Conservation (phyloP, 2,888 invertebrate species). For the Eupelmus urozonus region DNA sequence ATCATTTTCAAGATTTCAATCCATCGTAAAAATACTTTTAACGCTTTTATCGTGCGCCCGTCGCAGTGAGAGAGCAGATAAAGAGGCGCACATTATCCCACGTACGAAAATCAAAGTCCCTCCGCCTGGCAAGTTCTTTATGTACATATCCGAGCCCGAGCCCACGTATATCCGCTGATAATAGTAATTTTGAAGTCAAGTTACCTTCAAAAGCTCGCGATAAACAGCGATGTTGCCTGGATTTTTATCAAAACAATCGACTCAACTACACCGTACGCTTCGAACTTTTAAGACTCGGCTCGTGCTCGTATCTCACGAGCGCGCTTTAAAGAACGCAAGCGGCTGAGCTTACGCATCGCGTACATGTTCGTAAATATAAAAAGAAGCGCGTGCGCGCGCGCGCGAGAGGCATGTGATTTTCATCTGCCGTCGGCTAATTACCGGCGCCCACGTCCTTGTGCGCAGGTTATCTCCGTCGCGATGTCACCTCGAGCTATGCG, state of each 20-base stretch:
- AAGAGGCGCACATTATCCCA: no score
- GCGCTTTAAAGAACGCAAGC: no score
- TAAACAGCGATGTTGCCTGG: not conserved
- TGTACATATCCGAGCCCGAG: not conserved
- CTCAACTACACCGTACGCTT: no score
- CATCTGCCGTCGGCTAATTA: not conserved
- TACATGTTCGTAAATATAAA: no score
- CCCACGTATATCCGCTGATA: constrained; percentile 1
- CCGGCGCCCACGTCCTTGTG: constrained; percentile 14
- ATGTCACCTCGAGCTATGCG: constrained; percentile 5
- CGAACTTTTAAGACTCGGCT: no score
- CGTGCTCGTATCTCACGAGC: no score
- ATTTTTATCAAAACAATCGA: not conserved
- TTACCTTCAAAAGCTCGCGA: constrained; percentile 3
- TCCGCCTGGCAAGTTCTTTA: no score
- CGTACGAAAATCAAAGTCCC: no score
- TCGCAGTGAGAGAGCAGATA: no score
- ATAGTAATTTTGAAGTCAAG: constrained; percentile 43
- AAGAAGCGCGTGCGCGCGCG: no score
- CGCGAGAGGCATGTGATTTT: no score
- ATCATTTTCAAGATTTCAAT: constrained; percentile 1
- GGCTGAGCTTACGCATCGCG: no score
- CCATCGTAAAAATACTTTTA: not conserved
- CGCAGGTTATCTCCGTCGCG: constrained; percentile 8
- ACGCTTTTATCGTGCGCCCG: not conserved